Percentiles rank a stretch among this genome's conserved stretches.
Conservation (phyloP, 2,888 invertebrate species). For the Villa cingulata region DNA sequence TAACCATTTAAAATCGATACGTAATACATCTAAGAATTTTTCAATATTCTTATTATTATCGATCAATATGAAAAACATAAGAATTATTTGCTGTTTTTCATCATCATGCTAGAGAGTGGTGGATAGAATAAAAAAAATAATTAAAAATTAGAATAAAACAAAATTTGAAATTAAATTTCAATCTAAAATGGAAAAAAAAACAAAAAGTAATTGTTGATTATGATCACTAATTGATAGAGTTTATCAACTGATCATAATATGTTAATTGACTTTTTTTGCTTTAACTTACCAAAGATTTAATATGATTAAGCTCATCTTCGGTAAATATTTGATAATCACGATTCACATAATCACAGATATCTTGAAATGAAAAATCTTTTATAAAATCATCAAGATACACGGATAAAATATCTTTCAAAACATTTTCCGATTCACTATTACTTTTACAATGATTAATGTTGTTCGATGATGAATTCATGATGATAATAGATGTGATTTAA, state of each 20-base stretch:
- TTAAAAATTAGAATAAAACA: no score
- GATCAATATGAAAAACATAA: constrained; percentile 19
- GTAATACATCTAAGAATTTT: constrained; percentile 21
- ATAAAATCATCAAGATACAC: constrained; percentile 18
- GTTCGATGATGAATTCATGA: not conserved
- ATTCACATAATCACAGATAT: constrained; percentile 16
- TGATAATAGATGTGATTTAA: no score
- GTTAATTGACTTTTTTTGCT: not conserved
- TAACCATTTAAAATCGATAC: constrained; percentile 19
- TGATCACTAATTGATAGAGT: no score
- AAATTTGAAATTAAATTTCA: no score
- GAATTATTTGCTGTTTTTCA: constrained; percentile 16
- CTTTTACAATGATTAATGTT: constrained; percentile 18
- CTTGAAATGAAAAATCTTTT: constrained; percentile 18
- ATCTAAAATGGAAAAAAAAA: not conserved
- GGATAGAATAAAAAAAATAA: no score
- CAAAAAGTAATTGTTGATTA: not conserved
- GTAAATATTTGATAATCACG: constrained; percentile 9
- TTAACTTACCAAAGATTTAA: constrained; percentile 12
- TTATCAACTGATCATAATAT: no score
- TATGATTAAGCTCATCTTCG: constrained; percentile 12
- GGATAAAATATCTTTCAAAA: constrained; percentile 18
- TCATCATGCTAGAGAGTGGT: no score
- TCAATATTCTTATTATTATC: constrained; percentile 15
- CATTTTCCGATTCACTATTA: constrained; percentile 20